Conservation (phyloP, 2,113 vertebrate species). For the Thinocorus orbignyianus region DNA sequence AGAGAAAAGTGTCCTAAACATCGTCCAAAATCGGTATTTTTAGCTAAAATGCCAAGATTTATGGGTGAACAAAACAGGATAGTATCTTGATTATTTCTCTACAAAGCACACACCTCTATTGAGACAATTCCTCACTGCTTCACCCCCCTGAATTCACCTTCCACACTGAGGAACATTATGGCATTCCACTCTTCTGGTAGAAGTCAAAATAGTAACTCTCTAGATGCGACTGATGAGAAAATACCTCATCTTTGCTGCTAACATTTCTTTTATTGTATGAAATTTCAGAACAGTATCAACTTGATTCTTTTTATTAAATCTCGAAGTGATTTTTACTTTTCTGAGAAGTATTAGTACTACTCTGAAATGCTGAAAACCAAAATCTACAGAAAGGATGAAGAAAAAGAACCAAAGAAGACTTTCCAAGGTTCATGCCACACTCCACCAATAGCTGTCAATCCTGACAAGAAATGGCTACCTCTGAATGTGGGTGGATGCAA, state of each 20-base stretch:
- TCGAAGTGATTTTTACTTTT: neutral
- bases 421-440: neutral
- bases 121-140: neutral
- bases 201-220: conserved; percentile 1
- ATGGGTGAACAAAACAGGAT: neutral
- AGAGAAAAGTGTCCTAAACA: neutral
- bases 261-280: neutral
- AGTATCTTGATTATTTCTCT: neutral
- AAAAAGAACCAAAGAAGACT: neutral
- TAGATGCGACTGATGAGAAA: neutral
- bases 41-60: neutral
- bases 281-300: neutral
- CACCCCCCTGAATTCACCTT: neutral
- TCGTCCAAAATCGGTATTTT: neutral
- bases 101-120: neutral
- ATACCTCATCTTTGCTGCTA: neutral
- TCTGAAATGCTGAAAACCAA: neutral
- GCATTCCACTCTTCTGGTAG: neutral
- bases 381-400: neutral
- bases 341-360: neutral
- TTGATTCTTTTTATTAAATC: neutral
- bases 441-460: neutral
- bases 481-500: neutral
- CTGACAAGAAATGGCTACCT: neutral
- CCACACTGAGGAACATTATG: neutral